Evolutionary conservation across 2,113 vertebrate species (phyloP), one percentile per base, ranked within the genome.

Genomic region (Ochotona curzoniae): DNA sequence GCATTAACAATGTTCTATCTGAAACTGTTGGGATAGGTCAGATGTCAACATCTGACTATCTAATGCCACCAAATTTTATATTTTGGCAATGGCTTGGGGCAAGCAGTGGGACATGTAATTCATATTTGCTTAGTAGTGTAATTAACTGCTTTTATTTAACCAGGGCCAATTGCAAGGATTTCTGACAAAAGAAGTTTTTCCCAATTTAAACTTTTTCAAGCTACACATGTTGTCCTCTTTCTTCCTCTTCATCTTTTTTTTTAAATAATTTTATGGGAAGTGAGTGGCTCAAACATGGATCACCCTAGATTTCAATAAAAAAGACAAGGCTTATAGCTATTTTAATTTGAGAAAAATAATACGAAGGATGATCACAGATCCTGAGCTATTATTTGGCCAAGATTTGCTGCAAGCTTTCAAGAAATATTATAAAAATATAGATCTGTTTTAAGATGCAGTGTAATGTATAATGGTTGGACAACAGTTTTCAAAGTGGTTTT

Each of bases 291-390:
- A 70, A 71, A 60, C 26, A 63, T 17, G 2, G 64, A 25, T 90
- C 35, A 63, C 23, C 44, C 94, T 4, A 30, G 11, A 91, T 85
- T 81, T 84, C 30, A 81, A 57, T 76, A n/a, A 85, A 92, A 89
- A 85, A 84, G 69, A 60, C 75, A 94, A 92, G 89, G 51, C 11
- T 38, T 38, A 13, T 20, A 25, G 0, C 28, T 76, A 51, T 57
- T 18, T 94, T 67, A 20, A 44, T 73, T 79, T 66, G 81, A 82
- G 89, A 38, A 32, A 85, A 82, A 66, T 90, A 83, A 67, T 44
- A 80, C 23, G 78, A 32, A 1, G 26, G 26, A 38, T 70, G 6
- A 15, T 67, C 17, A 35, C 18, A 61, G n/a, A 11, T 90, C 38
- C 13, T 47, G 60, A 61, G 76, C 9, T 2, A 26, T 92, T 78